Conservation (phyloP, 2,888 invertebrate genomes). For the Halictus quadricinctus region DNA sequence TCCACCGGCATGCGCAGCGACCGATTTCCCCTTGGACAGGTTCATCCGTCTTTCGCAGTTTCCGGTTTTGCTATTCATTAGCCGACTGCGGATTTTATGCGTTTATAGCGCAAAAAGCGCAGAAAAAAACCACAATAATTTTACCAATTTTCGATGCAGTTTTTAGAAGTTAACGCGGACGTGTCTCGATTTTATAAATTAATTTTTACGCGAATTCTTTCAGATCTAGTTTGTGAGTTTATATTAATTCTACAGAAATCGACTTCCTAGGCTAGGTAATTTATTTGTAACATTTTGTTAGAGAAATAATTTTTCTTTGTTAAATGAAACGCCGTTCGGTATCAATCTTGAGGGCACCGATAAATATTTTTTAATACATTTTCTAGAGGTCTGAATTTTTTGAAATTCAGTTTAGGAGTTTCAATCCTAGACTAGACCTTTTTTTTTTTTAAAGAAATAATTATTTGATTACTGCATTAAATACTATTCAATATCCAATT, state of each 20-base stretch:
- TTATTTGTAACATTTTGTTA: background rate
- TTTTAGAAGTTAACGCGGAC: background rate
- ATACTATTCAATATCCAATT: too few species aligned
- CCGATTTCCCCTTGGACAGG: background rate
- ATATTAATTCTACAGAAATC: background rate
- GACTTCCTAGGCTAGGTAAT: background rate
- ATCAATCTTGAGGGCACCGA: too few species aligned
- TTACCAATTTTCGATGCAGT: background rate
- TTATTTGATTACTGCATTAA: too few species aligned
- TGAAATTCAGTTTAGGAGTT: too few species aligned
- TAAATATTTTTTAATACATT: too few species aligned
- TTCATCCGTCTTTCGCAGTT: constrained; percentile 7
- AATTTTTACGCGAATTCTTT: background rate
- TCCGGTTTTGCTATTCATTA: background rate
- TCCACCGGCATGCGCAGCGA: constrained; percentile 12
- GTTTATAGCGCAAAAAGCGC: background rate
- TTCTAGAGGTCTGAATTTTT: too few species aligned
- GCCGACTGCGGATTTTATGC: background rate
- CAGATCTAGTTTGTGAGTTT: background rate
- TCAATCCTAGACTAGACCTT: too few species aligned
- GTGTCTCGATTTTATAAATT: background rate
- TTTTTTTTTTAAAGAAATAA: too few species aligned
- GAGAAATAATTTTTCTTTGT: too few species aligned
- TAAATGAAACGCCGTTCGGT: too few species aligned
- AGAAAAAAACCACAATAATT: background rate